Evolutionary conservation across 2,888 invertebrate genomes (phyloP).

Genomic region (Machimus rusticus): DNA sequence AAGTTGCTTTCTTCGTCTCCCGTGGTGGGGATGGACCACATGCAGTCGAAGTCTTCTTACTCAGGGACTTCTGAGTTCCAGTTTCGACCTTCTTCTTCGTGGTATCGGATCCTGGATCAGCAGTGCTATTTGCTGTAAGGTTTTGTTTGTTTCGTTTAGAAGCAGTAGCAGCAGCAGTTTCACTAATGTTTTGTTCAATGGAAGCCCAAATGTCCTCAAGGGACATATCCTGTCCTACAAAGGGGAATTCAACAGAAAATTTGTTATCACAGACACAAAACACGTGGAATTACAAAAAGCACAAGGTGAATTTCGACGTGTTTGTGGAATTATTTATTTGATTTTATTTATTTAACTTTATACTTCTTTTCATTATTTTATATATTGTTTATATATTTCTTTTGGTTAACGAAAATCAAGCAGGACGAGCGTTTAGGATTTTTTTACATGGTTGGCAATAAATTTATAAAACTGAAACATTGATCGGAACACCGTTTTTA

Average conservation of each 20-base stretch:
- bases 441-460: background rate
- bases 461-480: background rate
- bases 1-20: conserved; percentile 57
- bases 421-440: background rate
- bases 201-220: conserved; percentile 62
- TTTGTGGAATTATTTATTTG: background rate
- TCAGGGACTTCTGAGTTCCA: background rate
- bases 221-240: conserved; percentile 49
- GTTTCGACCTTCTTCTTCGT: conserved; percentile 2
- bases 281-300: conserved; percentile 16
- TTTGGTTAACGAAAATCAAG: background rate
- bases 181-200: conserved; percentile 61
- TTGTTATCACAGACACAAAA: conserved; percentile 39
- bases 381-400: background rate
- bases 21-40: conserved; percentile 71
- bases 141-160: conserved; percentile 49
- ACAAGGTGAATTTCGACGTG: background rate
- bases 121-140: conserved; percentile 45
- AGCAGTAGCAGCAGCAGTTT: conserved; percentile 52
- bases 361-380: background rate
- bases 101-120: background rate
- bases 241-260: conserved; percentile 35
- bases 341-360: background rate
- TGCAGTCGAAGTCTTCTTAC: conserved; percentile 66
- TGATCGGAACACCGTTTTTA: background rate